Percentiles rank a stretch among this genome's conserved stretches.
phyloP scores from a whole-genome alignment of 2,888 invertebrate species.

The Holacanthella duospinosa region DNA sequence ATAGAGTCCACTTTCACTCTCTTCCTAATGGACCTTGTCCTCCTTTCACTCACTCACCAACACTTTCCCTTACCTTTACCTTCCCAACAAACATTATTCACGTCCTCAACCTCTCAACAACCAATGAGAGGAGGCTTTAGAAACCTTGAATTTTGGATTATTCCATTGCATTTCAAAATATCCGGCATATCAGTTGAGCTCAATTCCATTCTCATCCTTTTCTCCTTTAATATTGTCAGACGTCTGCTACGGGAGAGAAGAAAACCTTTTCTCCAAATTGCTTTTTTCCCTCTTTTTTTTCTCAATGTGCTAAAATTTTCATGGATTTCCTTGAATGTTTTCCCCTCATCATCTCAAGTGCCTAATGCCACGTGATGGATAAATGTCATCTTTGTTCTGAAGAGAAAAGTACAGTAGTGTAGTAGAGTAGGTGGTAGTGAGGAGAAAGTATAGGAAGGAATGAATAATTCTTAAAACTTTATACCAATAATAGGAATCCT shows the following conservation, averaged over 20 bases:
- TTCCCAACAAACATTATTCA: not conserved
- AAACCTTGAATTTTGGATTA: too few relatives aligned
- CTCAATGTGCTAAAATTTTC: conserved; percentile 37
- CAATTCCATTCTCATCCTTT: conserved; percentile 28
- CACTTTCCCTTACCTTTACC: not conserved
- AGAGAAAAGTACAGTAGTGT: not conserved
- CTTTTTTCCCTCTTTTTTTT: conserved; percentile 26
- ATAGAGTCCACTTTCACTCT: not conserved
- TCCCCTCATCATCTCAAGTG: conserved; percentile 20
- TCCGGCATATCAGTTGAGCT: conserved; percentile 4
- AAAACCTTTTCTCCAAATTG: conserved; percentile 37
- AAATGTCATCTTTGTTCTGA: conserved; percentile 29
- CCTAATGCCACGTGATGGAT: conserved; percentile 25
- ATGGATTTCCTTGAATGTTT: conserved; percentile 22
- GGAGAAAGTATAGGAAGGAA: conserved; percentile 9
- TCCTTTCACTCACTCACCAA: not conserved
- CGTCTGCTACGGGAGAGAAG: not conserved
- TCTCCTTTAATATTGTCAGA: not conserved
- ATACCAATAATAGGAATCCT: not conserved
- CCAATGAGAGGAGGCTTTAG: not conserved
- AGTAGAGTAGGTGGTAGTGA: not conserved
- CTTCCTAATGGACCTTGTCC: not conserved
- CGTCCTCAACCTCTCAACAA: not conserved
- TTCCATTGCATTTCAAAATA: conserved; percentile 5
- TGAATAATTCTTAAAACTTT: not conserved